Conservation (phyloP, 2,797 vertebrate genomes). For the Ctenopoma multispine region DNA sequence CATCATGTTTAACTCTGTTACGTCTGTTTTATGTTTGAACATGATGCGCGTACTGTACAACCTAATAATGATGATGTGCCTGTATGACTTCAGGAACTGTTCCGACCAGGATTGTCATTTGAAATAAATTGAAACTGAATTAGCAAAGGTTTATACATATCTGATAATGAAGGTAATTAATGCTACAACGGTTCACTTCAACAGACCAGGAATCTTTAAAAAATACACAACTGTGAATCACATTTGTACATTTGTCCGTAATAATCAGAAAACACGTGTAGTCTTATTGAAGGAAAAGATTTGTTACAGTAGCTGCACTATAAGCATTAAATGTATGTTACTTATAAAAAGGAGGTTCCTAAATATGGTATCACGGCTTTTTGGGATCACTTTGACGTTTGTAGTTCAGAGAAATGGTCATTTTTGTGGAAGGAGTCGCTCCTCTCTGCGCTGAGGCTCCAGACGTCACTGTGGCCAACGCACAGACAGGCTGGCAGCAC, state of each 20-base stretch:
- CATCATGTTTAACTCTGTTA: conserved; percentile 24
- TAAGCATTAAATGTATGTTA: too few relatives aligned
- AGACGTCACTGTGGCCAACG: too few relatives aligned
- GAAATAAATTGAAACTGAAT: conserved; percentile 49
- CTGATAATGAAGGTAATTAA: background rate
- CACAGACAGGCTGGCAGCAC: too few relatives aligned
- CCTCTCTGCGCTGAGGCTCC: too few relatives aligned
- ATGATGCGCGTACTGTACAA: conserved; percentile 26
- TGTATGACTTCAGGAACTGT: conserved; percentile 22
- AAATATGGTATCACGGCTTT: too few relatives aligned
- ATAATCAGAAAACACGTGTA: background rate
- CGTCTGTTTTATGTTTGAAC: conserved; percentile 21
- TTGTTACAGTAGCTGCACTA: background rate
- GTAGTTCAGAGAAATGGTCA: too few relatives aligned
- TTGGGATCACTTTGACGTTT: too few relatives aligned
- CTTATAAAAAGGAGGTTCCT: background rate
- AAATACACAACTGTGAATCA: too few relatives aligned
- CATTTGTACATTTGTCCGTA: too few relatives aligned
- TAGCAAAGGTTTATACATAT: background rate
- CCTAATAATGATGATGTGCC: conserved; percentile 24
- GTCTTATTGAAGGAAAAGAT: background rate
- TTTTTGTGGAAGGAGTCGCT: too few relatives aligned
- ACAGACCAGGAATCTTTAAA: background rate
- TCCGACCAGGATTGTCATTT: conserved; percentile 19
- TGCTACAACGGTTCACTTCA: background rate